A percentile compares a stretch with the other conserved stretches of the same genome.
phyloP scores from a whole-genome alignment of 2,113 vertebrate species.

The Bos javanicus region DNA sequence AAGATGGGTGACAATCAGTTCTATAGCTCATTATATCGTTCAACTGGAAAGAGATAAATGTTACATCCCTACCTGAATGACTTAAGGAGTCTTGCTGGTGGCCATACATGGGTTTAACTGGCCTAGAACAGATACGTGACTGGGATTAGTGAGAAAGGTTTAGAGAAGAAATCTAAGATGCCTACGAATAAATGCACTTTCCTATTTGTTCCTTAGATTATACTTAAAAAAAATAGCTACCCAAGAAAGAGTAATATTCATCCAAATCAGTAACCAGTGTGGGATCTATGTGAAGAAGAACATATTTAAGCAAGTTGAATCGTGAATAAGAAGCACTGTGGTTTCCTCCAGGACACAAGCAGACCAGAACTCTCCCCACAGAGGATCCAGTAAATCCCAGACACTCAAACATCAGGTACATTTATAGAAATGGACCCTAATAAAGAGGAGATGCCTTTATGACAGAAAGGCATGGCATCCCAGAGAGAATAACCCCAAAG shows the following conservation, averaged over 20 bases:
- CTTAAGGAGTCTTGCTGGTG: not conserved
- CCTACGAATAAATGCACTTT: not conserved
- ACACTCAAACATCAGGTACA: not conserved
- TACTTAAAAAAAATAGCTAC: not conserved
- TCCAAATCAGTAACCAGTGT: not conserved
- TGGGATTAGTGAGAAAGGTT: not conserved
- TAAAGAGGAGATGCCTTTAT: rapidly evolving
- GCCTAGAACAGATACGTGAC: rapidly evolving
- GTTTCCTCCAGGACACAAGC: rapidly evolving
- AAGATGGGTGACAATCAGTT: not conserved
- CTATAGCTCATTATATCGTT: not conserved
- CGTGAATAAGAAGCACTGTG: rapidly evolving
- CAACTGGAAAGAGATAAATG: not conserved
- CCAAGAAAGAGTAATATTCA: not conserved
- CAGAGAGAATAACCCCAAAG: not conserved
- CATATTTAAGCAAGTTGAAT: not conserved
- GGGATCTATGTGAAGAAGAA: not conserved
- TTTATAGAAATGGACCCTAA: not conserved
- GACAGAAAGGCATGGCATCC: not conserved
- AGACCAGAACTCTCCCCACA: not conserved
- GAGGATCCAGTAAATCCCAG: not conserved
- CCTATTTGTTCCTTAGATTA: not conserved
- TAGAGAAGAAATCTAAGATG: not conserved
- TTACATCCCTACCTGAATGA: not conserved
- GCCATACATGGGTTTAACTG: too few species aligned